A percentile compares a stretch with the other conserved stretches of the same genome.
Evolutionary conservation across 2,797 vertebrate species (phyloP).

Genomic region (Chaenodraco wilsoni): DNA sequence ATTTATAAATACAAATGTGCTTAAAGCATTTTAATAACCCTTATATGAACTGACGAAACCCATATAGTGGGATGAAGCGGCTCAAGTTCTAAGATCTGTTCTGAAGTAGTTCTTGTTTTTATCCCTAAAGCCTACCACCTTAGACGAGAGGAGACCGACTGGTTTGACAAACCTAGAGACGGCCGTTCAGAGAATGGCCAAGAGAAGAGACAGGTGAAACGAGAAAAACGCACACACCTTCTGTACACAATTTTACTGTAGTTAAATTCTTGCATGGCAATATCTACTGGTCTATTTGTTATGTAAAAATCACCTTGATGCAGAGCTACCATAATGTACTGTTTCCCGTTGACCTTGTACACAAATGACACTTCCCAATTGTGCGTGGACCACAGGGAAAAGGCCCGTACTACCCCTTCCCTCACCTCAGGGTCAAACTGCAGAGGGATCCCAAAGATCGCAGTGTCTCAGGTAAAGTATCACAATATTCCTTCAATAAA

Average conservation of each 20-base stretch:
- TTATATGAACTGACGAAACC: constrained; percentile 14
- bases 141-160: constrained; percentile 95
- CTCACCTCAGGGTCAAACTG: constrained; percentile 94
- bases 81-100: constrained; percentile 66
- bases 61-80: constrained; percentile 28
- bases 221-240: constrained; percentile 8
- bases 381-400: constrained; percentile 87
- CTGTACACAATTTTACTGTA: not conserved
- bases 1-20: not conserved
- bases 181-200: constrained; percentile 90
- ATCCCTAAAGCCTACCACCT: constrained; percentile 95
- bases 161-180: constrained; percentile 98
- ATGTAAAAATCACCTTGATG: not conserved
- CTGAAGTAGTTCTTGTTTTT: constrained; percentile 81
- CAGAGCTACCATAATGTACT: constrained; percentile 14
- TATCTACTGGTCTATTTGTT: not conserved
- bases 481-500: constrained; percentile 11
- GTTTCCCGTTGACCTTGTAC: constrained; percentile 28
- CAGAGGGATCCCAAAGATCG: constrained; percentile 95
- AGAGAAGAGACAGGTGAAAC: constrained; percentile 91
- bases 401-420: constrained; percentile 92
- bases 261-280: not conserved
- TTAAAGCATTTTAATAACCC: constrained; percentile 26
- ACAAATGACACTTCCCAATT: constrained; percentile 43
- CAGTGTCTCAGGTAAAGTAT: constrained; percentile 95